Evolutionary conservation across 2,888 invertebrate species (phyloP), one percentile per base, ranked within the genome.

Genomic region (Sacculina carcini): DNA sequence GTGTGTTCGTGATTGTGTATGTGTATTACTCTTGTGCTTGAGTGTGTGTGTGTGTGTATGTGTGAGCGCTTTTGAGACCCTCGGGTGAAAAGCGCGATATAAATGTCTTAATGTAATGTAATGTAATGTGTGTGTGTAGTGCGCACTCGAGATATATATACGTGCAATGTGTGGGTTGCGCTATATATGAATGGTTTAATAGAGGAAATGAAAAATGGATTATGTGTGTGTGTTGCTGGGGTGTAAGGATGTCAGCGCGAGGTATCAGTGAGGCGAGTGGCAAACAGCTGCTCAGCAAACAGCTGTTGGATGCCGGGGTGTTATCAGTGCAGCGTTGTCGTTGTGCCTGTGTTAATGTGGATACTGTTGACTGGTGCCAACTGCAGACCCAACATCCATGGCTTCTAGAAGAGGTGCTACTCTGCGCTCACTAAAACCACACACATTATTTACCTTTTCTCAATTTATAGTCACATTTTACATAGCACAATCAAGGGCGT

Each of bases 221-320:
- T n/a, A 10, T 10, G 12, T n/a, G 34, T 34, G 12, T 28, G 29
- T 23, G n/a, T 7, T 3, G 16, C 48, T 42, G n/a, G 12, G 31
- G 28, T 24, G 26, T 32, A 9, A 61, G 23, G 28, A 94, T 94
- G 94, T 87, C 94, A 58, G 92, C 94, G 50, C 94, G 92, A 71
- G 92, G 92, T 53, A 87, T 94, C 62, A 75, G 80, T 63, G 94
- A 94, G 71, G 87, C 83, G 56, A 81, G 85, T 51, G 94, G 92
- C 60, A 94, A 94, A 67, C 78, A 81, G 62, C 73, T 94, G 50
- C 76, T 94, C 56, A 89, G 86, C 67, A 77, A 80, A 62, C 76
- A 82, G 63, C 73, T 89, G 62, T 65, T 70, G 1, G 62, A 71
- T 1, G 74, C 75, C 48, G 76, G 78, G 1, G 75, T 75, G 50